phyloP scores from a whole-genome alignment of 2,888 invertebrate species.

The Spodoptera littoralis region DNA sequence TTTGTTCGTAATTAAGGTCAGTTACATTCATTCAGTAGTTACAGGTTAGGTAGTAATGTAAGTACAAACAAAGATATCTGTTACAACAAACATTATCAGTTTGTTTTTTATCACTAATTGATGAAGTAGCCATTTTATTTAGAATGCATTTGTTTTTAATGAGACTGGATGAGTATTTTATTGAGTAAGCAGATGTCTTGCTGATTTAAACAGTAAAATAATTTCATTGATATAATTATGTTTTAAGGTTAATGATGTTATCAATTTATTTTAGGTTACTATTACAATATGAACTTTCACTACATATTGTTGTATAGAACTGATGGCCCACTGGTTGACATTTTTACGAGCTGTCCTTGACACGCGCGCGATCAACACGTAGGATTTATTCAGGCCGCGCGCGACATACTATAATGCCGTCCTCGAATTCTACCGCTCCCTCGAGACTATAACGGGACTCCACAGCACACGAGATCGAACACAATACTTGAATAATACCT shows the following conservation, averaged over 20 bases:
- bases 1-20: too few relatives aligned
- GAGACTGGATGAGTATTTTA: too few relatives aligned
- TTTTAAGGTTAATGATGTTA: not conserved
- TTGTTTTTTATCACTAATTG: not conserved
- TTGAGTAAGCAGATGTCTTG: too few relatives aligned
- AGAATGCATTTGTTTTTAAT: too few relatives aligned
- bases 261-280: slow-evolving; percentile 1
- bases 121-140: too few relatives aligned
- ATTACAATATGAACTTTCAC: slow-evolving; percentile 45
- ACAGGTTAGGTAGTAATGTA: too few relatives aligned
- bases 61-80: too few relatives aligned
- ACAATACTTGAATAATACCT: not conserved
- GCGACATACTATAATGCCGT: slow-evolving; percentile 54
- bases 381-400: slow-evolving; percentile 67
- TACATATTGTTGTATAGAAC: slow-evolving; percentile 29
- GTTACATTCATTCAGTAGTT: too few relatives aligned
- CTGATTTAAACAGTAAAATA: not conserved
- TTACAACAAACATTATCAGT: too few relatives aligned
- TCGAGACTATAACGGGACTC: slow-evolving; percentile 44
- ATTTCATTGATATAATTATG: not conserved
- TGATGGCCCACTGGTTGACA: slow-evolving; percentile 24
- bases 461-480: slow-evolving; percentile 19
- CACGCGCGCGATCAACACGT: slow-evolving; percentile 33
- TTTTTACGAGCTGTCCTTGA: slow-evolving; percentile 59
- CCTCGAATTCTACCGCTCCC: slow-evolving; percentile 53